Conservation (phyloP, 2,888 invertebrate genomes). For the Acanthococcus lagerstroemiae region DNA sequence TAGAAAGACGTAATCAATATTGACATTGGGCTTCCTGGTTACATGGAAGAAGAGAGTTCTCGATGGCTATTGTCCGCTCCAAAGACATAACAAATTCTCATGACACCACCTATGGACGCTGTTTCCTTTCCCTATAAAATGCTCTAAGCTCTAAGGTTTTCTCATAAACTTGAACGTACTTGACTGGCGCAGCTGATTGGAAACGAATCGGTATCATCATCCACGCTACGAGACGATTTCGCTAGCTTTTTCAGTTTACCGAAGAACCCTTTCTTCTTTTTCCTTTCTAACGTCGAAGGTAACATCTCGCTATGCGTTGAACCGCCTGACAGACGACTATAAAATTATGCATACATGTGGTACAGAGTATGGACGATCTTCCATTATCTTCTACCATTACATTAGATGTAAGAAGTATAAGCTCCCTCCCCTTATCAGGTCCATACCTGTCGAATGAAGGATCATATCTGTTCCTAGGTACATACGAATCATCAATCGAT, state of each 20-base stretch:
- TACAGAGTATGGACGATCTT: background rate
- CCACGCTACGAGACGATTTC: conserved; percentile 73
- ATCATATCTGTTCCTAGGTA: conserved; percentile 45
- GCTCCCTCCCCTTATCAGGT: background rate
- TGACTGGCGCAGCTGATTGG: conserved; percentile 41
- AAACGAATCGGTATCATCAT: conserved; percentile 48
- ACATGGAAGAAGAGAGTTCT: too few species aligned
- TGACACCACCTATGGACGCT: too few species aligned
- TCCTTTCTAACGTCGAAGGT: conserved; percentile 53
- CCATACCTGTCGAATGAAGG: conserved; percentile 63
- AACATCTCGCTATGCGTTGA: conserved; percentile 75
- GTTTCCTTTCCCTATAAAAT: too few species aligned
- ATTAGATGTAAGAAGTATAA: too few species aligned
- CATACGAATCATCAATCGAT: conserved; percentile 56
- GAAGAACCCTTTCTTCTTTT: conserved; percentile 68
- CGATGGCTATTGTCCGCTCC: background rate
- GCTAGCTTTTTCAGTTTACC: conserved; percentile 70
- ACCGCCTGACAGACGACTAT: conserved; percentile 65
- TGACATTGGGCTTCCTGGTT: too few species aligned
- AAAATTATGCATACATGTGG: background rate
- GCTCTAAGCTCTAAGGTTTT: background rate
- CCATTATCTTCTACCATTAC: too few species aligned
- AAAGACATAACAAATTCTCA: conserved; percentile 1
- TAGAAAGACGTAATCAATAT: too few species aligned
- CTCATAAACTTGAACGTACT: conserved; percentile 39